Base-by-base conservation (phyloP, 2,113 vertebrate species). In the Barbus barbus region DNA sequence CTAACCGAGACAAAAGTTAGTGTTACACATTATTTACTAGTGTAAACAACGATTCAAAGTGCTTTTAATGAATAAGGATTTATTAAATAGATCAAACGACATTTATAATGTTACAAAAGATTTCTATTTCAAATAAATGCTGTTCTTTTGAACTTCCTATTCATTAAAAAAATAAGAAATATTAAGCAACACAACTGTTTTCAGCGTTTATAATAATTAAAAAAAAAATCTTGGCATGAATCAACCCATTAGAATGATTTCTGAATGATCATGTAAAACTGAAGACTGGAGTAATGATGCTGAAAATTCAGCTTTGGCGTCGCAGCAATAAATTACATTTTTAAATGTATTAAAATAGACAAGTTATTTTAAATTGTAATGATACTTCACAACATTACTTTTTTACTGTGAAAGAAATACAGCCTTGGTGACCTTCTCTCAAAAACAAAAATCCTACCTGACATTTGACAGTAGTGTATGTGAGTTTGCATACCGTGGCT, bases 151-250 rank as follows among this genome's bases (percentile, higher is more conserved):
- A 51, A 51, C 48, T 18, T 51, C 14, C 16, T 51, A 51, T 51
- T 56, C 7, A n/a, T 56, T 0, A 20, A 53, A 56, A 20, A 53
- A 51, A 51, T 22, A 56, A n/a, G 20, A 69, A 22, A 67, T 69
- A 8, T 69, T 56, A n/a, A 56, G 4, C 18, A 20, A 2, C 65
- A 5, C 18, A 20, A 2, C 65, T 69, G 20, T 69, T 33, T 67
- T 20, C 8, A 36, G 33, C 7, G 1, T 5, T 36, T 67, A 20
- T 22, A 36, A 9, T 67, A 63, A 63, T 2, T n/a, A n/a, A n/a
- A n/a, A n/a, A n/a, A n/a, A n/a, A n/a, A n/a, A 13, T 41, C 0
- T n/a, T n/a, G 33, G 1, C 5, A 4, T 20, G 22, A 1, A 5
- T 13, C 33, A 71, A 4, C 16, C 20, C 28, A 16, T 33, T 18